Base-by-base conservation (phyloP, 2,888 invertebrate genomes). In the Hemaris fuciformis region DNA sequence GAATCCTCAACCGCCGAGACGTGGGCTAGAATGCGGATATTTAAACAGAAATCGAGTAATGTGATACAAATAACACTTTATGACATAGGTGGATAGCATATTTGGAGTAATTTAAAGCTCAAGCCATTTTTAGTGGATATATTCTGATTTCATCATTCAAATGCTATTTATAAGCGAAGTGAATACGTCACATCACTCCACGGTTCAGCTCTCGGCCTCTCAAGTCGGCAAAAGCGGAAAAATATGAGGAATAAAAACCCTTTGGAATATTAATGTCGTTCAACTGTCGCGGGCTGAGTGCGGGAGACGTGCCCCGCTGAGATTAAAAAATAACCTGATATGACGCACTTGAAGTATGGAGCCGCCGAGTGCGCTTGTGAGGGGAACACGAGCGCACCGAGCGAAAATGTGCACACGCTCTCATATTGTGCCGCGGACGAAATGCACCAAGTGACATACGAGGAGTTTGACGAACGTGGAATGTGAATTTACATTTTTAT, bases 291-390 rank as follows among this genome's bases (percentile, higher is more conserved):
- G 62, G 43, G 56, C 7, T 22, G 43, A 63, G 62, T 60, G 43
- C 53, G 6, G 48, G 42, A 58, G 62, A 59, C 62, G 42, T 64
- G 61, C 59, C 34, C 57, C 10, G 62, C 65, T 60, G 60, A 68
- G 62, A 62, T 68, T 64, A 68, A 73, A 67, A 62, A 68, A 66
- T 66, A 67, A 65, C 60, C 59, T 64, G 64, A 69, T 63, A 64
- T 68, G 64, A 66, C 63, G 61, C 31, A 18, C 27, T 53, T 18
- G 31, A 31, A 4, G 18, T 18, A 31, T 7, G 18, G 27, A 15
- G 27, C 48, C n/a, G 15, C 25, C 18, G 18, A 20, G 27, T 4
- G 27, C 18, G 18, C 18, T 18, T 18, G 27, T 31, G 15, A 3
- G 25, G n/a, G 25, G n/a, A 22, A 27, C 18, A 27, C 7, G 20